Evolutionary conservation across 1,140 invertebrate genomes (phyloP).

Genomic region (Drosophila pandora): DNA sequence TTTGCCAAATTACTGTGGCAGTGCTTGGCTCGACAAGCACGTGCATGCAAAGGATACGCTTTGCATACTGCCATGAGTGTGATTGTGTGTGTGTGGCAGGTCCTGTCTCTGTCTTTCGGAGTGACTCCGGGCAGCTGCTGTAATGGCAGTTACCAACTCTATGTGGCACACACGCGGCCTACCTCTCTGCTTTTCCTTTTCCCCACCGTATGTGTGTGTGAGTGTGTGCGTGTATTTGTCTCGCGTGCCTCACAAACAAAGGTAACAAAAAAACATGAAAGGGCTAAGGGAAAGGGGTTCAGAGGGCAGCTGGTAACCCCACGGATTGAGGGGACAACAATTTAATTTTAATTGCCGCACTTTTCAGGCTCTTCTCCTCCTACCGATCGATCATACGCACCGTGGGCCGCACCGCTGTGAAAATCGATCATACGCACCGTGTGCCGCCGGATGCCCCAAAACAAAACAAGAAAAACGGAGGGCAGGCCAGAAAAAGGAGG

Average conservation of each 20-base stretch:
- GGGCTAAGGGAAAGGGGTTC: background rate
- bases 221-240: constrained; percentile 37
- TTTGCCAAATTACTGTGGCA: constrained; percentile 52
- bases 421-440: constrained; percentile 52
- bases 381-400: constrained; percentile 6
- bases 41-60: constrained; percentile 63
- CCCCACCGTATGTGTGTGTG: background rate
- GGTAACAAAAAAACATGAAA: background rate
- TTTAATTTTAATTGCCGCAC: constrained; percentile 74
- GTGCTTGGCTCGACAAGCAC: constrained; percentile 54
- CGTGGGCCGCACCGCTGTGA: constrained; percentile 1
- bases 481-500: constrained; percentile 11
- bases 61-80: constrained; percentile 18
- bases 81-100: constrained; percentile 11
- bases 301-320: constrained; percentile 15
- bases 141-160: constrained; percentile 34
- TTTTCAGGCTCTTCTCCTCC: constrained; percentile 27
- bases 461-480: constrained; percentile 45
- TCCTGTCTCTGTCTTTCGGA: constrained; percentile 32
- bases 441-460: constrained; percentile 43
- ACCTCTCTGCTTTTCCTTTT: constrained; percentile 9
- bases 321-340: constrained; percentile 57
- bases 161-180: constrained; percentile 27
- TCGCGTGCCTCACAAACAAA: constrained; percentile 54
- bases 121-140: constrained; percentile 45